Base-by-base conservation (phyloP, 2,797 vertebrate species). In the Aldrovandia affinis region DNA sequence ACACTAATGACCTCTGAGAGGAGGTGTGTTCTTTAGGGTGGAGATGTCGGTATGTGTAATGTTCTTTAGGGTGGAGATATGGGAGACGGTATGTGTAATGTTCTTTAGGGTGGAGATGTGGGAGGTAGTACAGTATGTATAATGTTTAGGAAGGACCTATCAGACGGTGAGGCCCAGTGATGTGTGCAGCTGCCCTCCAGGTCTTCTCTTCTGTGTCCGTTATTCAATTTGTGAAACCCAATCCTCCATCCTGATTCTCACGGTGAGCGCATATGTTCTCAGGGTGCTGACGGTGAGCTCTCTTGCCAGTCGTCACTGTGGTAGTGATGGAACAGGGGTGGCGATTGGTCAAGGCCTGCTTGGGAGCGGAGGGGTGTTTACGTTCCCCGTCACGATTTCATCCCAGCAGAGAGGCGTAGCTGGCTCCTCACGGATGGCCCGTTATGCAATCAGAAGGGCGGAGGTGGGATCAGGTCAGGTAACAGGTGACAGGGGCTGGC, bases 351-450 rank as follows among this genome's bases (percentile, higher is more conserved):
- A 12, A 50, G n/a, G n/a, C n/a, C n/a, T n/a, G n/a, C n/a, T n/a
- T n/a, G n/a, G n/a, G n/a, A n/a, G n/a, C n/a, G n/a, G n/a, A n/a
- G n/a, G n/a, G n/a, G 7, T 61, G 25, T 9, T 81, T 0, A 0
- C 87, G 82, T 88, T 89, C 88, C 89, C 86, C 80, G 91, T n/a
- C 92, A 93, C 92, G 85, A 89, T 85, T 87, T 90, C 91, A 94
- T 90, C 91, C 77, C 89, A 83, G 78, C 2, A 0, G 55, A 1
- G 0, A 33, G 33, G 85, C 86, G 89, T 83, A 42, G 0, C 50
- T n/a, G 6, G 6, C 59, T 63, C 20, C 20, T 5, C 59, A 30
- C 1, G n/a, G 65, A 2, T 33, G 15, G 10, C 3, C 70, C 28
- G 3, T 18, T 18, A 30, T 9, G 30, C 4, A 33, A 0, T 18